phyloP scores from a whole-genome alignment of 2,113 vertebrate genomes.

The Lepus timidus region DNA sequence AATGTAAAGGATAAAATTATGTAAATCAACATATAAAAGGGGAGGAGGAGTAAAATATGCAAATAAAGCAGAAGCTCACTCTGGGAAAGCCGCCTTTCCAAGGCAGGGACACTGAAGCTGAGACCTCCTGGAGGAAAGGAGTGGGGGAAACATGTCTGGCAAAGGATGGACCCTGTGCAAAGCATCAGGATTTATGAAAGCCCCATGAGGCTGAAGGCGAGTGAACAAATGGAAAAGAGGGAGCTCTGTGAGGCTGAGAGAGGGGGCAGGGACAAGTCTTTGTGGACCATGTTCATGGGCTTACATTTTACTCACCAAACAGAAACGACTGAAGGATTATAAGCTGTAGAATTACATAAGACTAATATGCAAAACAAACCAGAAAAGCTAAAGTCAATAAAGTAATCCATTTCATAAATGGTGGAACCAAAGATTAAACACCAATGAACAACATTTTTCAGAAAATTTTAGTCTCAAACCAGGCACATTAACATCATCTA shows the following conservation, averaged over 20 bases:
- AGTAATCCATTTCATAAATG: neutral
- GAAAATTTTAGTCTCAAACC: neutral
- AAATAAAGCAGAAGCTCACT: neutral
- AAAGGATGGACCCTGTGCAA: neutral
- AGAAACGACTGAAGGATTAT: constrained; percentile 36
- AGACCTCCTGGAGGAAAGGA: neutral
- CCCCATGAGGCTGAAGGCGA: neutral
- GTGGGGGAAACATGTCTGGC: neutral
- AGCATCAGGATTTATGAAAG: neutral
- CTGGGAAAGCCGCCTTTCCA: neutral
- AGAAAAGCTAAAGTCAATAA: constrained; percentile 51
- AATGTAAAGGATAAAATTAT: constrained; percentile 37
- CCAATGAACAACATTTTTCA: neutral
- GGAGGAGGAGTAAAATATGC: neutral
- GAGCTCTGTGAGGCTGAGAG: neutral
- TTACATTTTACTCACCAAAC: neutral
- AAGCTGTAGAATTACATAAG: neutral
- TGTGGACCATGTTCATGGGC: neutral
- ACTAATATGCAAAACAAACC: neutral
- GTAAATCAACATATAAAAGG: neutral
- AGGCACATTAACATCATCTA: neutral
- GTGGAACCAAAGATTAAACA: constrained; percentile 3
- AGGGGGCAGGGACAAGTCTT: neutral
- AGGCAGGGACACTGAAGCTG: neutral
- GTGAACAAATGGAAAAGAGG: neutral